These are phyloP conservation scores for Melanerpes aurifrons DNA, from an alignment of 2,113 vertebrate genomes.

Conservation along the genomic window DNA sequence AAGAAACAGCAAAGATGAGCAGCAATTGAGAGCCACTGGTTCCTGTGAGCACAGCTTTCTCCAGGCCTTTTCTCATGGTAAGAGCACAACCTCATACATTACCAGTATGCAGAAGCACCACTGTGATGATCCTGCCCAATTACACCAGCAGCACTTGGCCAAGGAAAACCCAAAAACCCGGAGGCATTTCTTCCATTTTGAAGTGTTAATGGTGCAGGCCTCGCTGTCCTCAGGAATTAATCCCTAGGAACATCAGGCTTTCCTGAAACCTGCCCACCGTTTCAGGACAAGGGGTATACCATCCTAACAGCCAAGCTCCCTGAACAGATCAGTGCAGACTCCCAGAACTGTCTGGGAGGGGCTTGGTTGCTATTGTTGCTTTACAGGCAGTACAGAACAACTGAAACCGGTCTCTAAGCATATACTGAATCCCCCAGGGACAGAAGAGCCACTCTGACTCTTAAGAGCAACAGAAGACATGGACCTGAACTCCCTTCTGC, in stretches of 20 bases:
- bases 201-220: not conserved
- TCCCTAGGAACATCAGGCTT: not conserved
- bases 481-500: not conserved
- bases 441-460: not conserved
- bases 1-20: not conserved
- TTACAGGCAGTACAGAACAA: not conserved
- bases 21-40: not conserved
- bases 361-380: not conserved
- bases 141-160: not conserved
- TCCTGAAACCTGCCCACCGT: not conserved
- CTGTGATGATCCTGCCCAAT: not conserved
- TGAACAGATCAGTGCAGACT: not conserved
- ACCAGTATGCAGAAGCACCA: not conserved
- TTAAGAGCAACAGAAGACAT: not conserved
- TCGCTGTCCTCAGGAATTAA: not conserved
- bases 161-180: not conserved
- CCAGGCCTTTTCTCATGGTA: not conserved
- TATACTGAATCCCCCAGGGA: not conserved
- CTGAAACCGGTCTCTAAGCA: not conserved
- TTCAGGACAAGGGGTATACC: not conserved
- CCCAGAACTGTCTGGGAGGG: fast-evolving
- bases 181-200: not conserved
- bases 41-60: not conserved
- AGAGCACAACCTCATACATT: fast-evolving
- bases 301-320: not conserved